These are phyloP conservation scores for Mechanitis mazaeus DNA, from an alignment of 2,888 invertebrate species.

Conservation along the genomic window DNA sequence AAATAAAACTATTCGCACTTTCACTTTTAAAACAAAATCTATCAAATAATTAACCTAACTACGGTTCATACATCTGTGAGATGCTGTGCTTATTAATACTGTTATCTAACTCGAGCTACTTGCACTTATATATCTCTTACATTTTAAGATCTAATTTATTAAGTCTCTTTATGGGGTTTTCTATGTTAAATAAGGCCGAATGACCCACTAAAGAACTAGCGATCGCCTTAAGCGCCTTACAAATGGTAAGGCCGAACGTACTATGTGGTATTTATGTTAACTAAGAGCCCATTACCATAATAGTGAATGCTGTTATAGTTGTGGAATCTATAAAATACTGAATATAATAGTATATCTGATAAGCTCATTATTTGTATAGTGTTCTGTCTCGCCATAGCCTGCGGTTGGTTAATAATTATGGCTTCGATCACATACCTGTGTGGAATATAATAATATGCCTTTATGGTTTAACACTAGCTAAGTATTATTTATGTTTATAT, in stretches of 20 bases:
- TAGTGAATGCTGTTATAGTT: slow-evolving; percentile 24
- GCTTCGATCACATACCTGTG: too few relatives aligned
- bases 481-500: too few relatives aligned
- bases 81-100: not conserved
- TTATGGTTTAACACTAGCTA: too few relatives aligned
- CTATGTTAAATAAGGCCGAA: slow-evolving; percentile 14
- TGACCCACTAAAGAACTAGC: slow-evolving; percentile 23
- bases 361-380: not conserved
- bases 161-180: slow-evolving; percentile 10
- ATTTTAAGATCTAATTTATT: not conserved
- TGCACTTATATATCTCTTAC: not conserved
- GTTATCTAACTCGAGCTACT: not conserved
- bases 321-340: slow-evolving; percentile 10
- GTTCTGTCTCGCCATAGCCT: too few relatives aligned
- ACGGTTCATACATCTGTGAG: not conserved
- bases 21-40: slow-evolving; percentile 2
- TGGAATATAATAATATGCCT: too few relatives aligned
- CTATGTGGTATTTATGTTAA: slow-evolving; percentile 26
- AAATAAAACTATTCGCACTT: slow-evolving; percentile 2
- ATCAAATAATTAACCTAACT: slow-evolving; percentile 2
- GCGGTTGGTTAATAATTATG: too few relatives aligned
- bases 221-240: slow-evolving; percentile 23
- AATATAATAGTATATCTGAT: not conserved
- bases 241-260: slow-evolving; percentile 27
- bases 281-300: slow-evolving; percentile 26